These are phyloP conservation scores for Scolanthus callimorphus DNA, from an alignment of 92 coral and sea anemone genomes.

Conservation along the genomic window DNA sequence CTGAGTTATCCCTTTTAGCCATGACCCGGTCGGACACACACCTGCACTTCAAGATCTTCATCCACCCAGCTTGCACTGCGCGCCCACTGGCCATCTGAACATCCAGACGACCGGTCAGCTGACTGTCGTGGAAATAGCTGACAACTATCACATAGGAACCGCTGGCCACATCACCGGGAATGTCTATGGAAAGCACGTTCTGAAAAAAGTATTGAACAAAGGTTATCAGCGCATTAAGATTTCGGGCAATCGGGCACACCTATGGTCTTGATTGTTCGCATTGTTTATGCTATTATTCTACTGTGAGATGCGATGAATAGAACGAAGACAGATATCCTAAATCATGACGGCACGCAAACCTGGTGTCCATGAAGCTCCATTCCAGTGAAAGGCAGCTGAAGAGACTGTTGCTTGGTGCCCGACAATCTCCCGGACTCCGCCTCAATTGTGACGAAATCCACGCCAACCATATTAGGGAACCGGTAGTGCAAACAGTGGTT, in stretches of 20 bases:
- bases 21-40: too few species aligned
- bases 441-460: slow-evolving; percentile 49
- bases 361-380: slow-evolving; percentile 16
- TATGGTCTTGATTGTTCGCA: too few species aligned
- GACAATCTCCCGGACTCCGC: slow-evolving; percentile 53
- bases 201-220: too few species aligned
- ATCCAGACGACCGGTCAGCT: slow-evolving; percentile 26
- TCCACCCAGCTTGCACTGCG: slow-evolving; percentile 16
- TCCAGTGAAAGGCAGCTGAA: slow-evolving; percentile 22
- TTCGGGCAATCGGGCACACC: too few species aligned
- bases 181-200: slow-evolving; percentile 21
- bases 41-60: slow-evolving; percentile 69
- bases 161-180: slow-evolving; percentile 9
- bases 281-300: too few species aligned
- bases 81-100: slow-evolving; percentile 39
- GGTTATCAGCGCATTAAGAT: too few species aligned
- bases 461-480: slow-evolving; percentile 43
- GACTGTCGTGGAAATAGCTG: slow-evolving; percentile 46
- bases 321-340: too few species aligned
- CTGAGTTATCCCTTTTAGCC: too few species aligned
- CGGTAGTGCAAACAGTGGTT: slow-evolving; percentile 62
- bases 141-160: slow-evolving; percentile 21
- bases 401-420: slow-evolving; percentile 17
- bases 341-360: slow-evolving; percentile 12
- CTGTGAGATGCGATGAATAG: too few species aligned